Percentiles rank a stretch among this genome's conserved stretches.
Evolutionary conservation across 1,140 invertebrate species (phyloP).

Genomic region (Drosophila aff.): DNA sequence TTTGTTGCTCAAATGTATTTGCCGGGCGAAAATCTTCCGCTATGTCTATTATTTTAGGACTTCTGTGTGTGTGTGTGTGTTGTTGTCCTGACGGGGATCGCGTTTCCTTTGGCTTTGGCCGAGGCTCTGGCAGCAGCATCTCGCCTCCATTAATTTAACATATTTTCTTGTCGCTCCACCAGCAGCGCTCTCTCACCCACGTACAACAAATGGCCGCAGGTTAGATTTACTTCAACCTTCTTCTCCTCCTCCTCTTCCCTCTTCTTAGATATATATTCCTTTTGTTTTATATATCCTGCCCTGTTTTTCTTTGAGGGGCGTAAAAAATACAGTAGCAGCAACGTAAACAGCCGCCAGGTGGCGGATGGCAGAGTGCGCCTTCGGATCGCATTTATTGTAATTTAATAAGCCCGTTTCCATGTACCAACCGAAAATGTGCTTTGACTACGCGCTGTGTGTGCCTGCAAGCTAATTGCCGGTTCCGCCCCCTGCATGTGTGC

Average conservation of each 20-base stretch:
- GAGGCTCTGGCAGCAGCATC: slow-evolving; percentile 10
- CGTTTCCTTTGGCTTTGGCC: slow-evolving; percentile 10
- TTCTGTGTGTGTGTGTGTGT: slow-evolving; percentile 19
- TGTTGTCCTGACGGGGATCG: slow-evolving; percentile 19
- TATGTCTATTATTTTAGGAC: slow-evolving; percentile 58
- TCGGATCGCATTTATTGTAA: slow-evolving; percentile 64
- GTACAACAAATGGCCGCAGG: slow-evolving; percentile 25
- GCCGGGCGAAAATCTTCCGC: slow-evolving; percentile 40
- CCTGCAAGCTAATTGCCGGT: slow-evolving; percentile 69
- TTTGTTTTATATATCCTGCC: background rate
- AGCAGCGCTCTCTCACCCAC: slow-evolving; percentile 11
- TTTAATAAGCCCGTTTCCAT: slow-evolving; percentile 67
- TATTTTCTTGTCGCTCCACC: slow-evolving; percentile 37
- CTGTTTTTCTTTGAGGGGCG: slow-evolving; percentile 43
- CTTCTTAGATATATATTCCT: slow-evolving; percentile 1
- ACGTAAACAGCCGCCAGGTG: slow-evolving; percentile 48
- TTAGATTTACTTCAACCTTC: slow-evolving; percentile 35
- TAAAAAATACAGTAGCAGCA: slow-evolving; percentile 50
- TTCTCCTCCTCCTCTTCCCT: background rate
- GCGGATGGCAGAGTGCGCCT: slow-evolving; percentile 11
- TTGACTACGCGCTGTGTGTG: slow-evolving; percentile 30
- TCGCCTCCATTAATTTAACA: slow-evolving; percentile 58
- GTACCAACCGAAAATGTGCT: slow-evolving; percentile 18
- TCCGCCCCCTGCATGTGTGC: slow-evolving; percentile 23
- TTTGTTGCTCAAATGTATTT: slow-evolving; percentile 60